phyloP scores from a whole-genome alignment of 2,888 invertebrate species.

The Mimas tiliae region DNA sequence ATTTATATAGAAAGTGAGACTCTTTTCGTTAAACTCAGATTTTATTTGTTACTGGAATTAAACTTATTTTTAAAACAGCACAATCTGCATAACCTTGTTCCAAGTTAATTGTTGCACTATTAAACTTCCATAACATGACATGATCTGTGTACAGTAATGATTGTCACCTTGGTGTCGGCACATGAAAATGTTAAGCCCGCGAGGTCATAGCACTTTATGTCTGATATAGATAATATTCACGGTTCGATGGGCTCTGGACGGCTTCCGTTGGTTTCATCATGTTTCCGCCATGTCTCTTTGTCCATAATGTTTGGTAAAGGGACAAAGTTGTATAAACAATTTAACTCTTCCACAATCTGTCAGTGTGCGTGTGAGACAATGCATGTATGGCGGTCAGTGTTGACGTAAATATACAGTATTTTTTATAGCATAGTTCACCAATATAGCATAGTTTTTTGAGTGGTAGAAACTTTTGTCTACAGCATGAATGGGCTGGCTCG shows the following conservation, averaged over 20 bases:
- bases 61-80: no score
- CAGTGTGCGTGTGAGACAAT: no score
- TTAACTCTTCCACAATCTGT: background rate
- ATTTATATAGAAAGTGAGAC: no score
- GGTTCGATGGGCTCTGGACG: slow-evolving; percentile 55
- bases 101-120: background rate
- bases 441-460: no score
- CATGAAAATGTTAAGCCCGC: slow-evolving; percentile 26
- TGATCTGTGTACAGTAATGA: background rate
- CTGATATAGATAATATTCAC: slow-evolving; percentile 55
- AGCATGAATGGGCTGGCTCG: no score
- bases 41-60: no score
- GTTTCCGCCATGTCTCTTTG: slow-evolving; percentile 50
- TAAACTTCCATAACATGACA: background rate
- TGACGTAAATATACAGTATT: no score
- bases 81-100: background rate
- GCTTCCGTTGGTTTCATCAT: slow-evolving; percentile 78
- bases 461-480: no score
- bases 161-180: slow-evolving; percentile 3
- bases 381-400: no score
- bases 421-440: no score
- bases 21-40: no score
- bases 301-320: background rate
- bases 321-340: background rate
- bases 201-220: slow-evolving; percentile 31